Evolutionary conservation across 2,113 vertebrate species (phyloP), one percentile per base, ranked within the genome.

Genomic region (Cyphomyrus discorhynchus): DNA sequence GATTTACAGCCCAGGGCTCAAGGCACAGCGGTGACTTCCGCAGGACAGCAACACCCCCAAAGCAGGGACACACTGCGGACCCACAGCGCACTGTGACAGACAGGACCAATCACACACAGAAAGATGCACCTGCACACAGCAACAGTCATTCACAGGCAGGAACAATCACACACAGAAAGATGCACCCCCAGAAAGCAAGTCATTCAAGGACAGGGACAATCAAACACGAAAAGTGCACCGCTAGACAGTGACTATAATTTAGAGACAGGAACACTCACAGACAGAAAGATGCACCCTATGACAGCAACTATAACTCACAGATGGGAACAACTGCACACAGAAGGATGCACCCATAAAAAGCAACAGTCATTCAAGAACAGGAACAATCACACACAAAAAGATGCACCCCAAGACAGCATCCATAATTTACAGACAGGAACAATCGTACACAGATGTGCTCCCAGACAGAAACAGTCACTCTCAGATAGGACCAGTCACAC

Each of bases 1-100:
- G 89, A 92, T 90, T 92, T 93, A 93, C 88, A 70, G 91, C 89
- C 90, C 50, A 85, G 86, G 85, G 49, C 88, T 50, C 77, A 35
- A 87, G 39, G 87, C 90, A 91, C 62, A 91, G 90, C 87, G 87
- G 90, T 62, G 62, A 45, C 31, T 90, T 90, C 91, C 62, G 89
- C 52, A 89, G 77, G 74, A 91, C 88, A 62, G 80, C 77, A 47
- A 80, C 42, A 17, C 19, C 88, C 90, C 31, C 47, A 53, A n/a
- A 9, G 1, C 88, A 52, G 88, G 62, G 58, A 89, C 88, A 80
- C 70, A 70, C 42, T 45, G 87, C 56, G 24, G 42, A 46, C 52
- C 15, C 86, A 35, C 10, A 50, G 42, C 39, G 49, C 58, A 88
- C 88, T 17, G 45, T 74, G 17, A 49, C 88, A 88, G 58, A 31